Percentiles rank a stretch among this genome's conserved stretches.
phyloP scores from a whole-genome alignment of 1,140 invertebrate genomes.

The Ceratosolen fusciceps region DNA sequence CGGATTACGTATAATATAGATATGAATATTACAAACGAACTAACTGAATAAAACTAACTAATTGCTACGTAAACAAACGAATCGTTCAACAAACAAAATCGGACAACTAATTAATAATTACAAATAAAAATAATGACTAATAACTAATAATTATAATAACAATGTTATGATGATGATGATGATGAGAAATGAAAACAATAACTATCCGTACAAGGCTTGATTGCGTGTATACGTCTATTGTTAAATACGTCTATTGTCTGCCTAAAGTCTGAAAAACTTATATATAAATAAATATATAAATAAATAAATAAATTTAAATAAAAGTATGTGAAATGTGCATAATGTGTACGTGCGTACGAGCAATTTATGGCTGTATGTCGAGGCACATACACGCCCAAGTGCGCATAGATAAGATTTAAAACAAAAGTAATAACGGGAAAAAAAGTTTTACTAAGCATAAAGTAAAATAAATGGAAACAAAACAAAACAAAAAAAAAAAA shows the following conservation, averaged over 20 bases:
- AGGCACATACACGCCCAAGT: no score
- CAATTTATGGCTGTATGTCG: conserved; percentile 50
- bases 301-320: no score
- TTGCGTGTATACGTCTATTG: conserved; percentile 42
- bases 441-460: conserved; percentile 39
- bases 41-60: conserved; percentile 31
- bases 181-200: no score
- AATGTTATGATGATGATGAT: no score
- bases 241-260: conserved; percentile 44
- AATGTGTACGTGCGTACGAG: conserved; percentile 37
- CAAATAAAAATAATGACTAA: no score
- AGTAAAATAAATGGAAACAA: not conserved
- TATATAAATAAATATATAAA: no score
- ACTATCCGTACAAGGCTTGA: conserved; percentile 43
- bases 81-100: not conserved
- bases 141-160: no score
- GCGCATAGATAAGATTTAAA: conserved; percentile 27
- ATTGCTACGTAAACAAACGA: no score
- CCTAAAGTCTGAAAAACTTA: conserved; percentile 50
- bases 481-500: not conserved
- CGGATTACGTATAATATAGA: no score
- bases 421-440: no score
- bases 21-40: conserved; percentile 16
- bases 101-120: no score
- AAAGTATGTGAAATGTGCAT: conserved; percentile 37